Base-by-base conservation (phyloP, 2,888 invertebrate genomes). In the Volucella bombylans region DNA sequence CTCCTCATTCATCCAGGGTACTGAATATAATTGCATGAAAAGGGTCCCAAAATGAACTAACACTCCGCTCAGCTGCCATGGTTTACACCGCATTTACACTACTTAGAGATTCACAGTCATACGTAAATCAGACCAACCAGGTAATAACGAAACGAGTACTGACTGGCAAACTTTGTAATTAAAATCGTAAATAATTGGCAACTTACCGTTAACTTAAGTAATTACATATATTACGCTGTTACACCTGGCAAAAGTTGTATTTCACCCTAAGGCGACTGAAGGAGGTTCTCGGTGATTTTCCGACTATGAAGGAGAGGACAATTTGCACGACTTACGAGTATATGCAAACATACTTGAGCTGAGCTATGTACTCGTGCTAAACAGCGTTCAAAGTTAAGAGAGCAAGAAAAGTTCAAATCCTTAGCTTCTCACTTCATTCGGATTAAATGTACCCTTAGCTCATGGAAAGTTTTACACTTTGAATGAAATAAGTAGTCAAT, bases 131-230 rank as follows among this genome's bases (percentile, higher is more conserved):
- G 73, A 54, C 55, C 61, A 57, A 49, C 67, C 57, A 65, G 61
- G 54, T 68, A 80, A 73, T 67, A 67, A 49, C 61, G 41, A 68
- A 73, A 80, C 68, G 67, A 80, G 61, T 14, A 23, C 18, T 23
- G 18, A 23, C 18, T 23, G 18, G 18, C 18, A 23, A 23, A 72
- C 49, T 80, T 45, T 69, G 81, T 81, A 81, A 81, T 81, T 81
- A 81, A 81, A 81, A 74, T 74, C 81, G 64, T 81, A 81, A 81
- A 81, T 81, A 81, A 81, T 74, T 74, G 64, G 57, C 76, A 81
- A 81, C 72, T 74, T 68, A 57, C 74, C 64, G 55, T 64, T 74
- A 57, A 45, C 43, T 68, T 69, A 76, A 81, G 31, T 69, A 76
- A 81, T 81, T 76, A 81, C 64, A 76, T 76, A 78, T 78, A 65